Conservation (phyloP, 1,140 invertebrate species). For the Bombus fervidus region DNA sequence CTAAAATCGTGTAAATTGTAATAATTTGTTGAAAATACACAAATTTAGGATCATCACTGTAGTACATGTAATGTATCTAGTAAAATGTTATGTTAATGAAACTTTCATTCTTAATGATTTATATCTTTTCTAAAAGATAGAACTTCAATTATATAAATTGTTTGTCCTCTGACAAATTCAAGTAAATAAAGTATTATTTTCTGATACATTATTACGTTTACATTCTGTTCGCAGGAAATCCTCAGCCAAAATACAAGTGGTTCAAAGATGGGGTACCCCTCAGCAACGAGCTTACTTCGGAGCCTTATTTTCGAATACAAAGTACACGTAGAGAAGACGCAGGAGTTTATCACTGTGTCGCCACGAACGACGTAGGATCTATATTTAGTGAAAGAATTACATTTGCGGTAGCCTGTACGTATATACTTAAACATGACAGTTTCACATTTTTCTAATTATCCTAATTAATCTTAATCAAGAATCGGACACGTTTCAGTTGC, state of each 20-base stretch:
- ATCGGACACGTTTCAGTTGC: background rate
- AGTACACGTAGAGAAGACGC: conserved; percentile 90
- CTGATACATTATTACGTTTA: background rate
- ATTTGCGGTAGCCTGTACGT: conserved; percentile 93
- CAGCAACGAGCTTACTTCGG: conserved; percentile 87
- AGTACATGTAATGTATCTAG: background rate
- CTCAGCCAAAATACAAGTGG: conserved; percentile 94
- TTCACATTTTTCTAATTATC: background rate
- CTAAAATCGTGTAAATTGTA: background rate
- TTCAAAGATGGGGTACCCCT: conserved; percentile 91
- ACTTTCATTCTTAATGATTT: too few relatives aligned
- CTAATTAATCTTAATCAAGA: too few relatives aligned
- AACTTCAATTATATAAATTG: background rate
- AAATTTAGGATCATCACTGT: background rate
- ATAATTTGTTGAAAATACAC: background rate
- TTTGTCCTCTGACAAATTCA: background rate
- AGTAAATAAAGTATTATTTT: background rate
- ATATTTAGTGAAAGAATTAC: conserved; percentile 94
- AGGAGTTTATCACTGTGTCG: conserved; percentile 95
- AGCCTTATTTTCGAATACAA: conserved; percentile 91
- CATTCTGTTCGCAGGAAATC: conserved; percentile 86
- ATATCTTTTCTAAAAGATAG: too few relatives aligned
- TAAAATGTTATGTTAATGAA: too few relatives aligned
- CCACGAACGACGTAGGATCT: conserved; percentile 93
- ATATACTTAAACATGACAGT: background rate